Percentiles rank a stretch among this genome's conserved stretches.
Evolutionary conservation across 2,888 invertebrate genomes (phyloP).

Genomic region (Tetanocera ferruginea): DNA sequence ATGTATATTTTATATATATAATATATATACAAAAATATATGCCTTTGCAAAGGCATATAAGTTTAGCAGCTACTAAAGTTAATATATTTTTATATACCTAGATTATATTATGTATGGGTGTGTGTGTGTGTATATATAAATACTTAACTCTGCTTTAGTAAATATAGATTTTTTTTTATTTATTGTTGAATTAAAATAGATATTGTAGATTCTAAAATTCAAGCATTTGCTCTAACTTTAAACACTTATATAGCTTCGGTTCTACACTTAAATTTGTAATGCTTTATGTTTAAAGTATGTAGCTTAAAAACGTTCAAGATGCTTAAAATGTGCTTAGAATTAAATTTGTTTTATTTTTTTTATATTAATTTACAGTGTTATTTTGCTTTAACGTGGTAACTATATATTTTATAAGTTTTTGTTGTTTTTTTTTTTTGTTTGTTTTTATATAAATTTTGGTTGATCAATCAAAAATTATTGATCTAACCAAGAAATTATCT

Average conservation of each 20-base stretch:
- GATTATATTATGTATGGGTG: not conserved
- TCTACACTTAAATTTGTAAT: slow-evolving; percentile 20
- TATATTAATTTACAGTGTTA: slow-evolving; percentile 8
- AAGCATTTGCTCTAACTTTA: slow-evolving; percentile 45
- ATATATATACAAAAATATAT: too few species aligned
- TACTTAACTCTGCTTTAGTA: slow-evolving; percentile 40
- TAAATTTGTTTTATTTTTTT: slow-evolving; percentile 20
- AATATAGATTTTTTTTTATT: slow-evolving; percentile 40
- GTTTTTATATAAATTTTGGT: not conserved
- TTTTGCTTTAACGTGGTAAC: slow-evolving; percentile 36
- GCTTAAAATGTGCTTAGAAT: slow-evolving; percentile 1
- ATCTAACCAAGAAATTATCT: not conserved
- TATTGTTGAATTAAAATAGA: slow-evolving; percentile 42
- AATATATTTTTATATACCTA: not conserved
- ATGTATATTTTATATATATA: not conserved
- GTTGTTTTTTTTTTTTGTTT: too few species aligned
- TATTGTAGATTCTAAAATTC: slow-evolving; percentile 44
- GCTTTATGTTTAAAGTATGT: slow-evolving; percentile 16
- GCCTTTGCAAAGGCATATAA: too few species aligned
- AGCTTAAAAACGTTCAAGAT: slow-evolving; percentile 7
- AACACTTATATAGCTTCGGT: slow-evolving; percentile 39
- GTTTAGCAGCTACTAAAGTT: not conserved
- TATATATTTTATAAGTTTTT: slow-evolving; percentile 40
- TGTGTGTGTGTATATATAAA: not conserved
- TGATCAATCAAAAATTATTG: not conserved